These are phyloP conservation scores for Drosophila seguyi DNA, from an alignment of 1,140 invertebrate genomes.

Conservation along the genomic window DNA sequence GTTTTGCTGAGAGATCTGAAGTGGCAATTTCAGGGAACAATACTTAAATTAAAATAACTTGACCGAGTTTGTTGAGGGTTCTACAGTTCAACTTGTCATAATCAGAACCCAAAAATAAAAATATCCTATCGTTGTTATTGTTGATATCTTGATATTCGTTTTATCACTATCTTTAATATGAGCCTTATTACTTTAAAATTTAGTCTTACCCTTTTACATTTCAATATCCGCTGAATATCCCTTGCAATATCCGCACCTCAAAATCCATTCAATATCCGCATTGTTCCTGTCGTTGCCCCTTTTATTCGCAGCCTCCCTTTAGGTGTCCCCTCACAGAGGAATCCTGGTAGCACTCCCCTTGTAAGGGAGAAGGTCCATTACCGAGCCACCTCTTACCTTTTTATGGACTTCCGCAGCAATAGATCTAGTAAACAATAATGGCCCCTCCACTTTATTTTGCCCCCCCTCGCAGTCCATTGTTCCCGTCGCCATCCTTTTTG, in stretches of 20 bases:
- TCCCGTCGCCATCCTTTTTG: slow-evolving; percentile 4
- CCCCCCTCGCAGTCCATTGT: background rate
- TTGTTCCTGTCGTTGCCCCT: background rate
- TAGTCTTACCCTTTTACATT: background rate
- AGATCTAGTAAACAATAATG: slow-evolving; percentile 70
- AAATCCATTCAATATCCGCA: slow-evolving; percentile 19
- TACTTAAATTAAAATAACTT: background rate
- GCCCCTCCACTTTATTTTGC: background rate
- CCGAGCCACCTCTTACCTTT: slow-evolving; percentile 36
- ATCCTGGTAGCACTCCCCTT: slow-evolving; percentile 1
- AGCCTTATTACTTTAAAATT: too few species aligned
- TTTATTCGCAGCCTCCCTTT: slow-evolving; percentile 1
- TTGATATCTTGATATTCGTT: too few species aligned
- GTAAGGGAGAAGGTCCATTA: slow-evolving; percentile 8
- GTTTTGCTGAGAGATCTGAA: slow-evolving; percentile 5
- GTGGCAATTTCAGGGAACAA: slow-evolving; percentile 7
- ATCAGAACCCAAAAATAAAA: too few species aligned
- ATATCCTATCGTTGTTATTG: too few species aligned
- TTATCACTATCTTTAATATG: too few species aligned
- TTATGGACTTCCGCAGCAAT: slow-evolving; percentile 77
- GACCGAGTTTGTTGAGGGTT: background rate
- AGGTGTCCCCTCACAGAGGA: background rate
- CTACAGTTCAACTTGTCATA: too few species aligned
- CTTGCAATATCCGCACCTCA: slow-evolving; percentile 11
- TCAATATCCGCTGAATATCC: slow-evolving; percentile 17